Evolutionary conservation across 2,888 invertebrate species (phyloP), one percentile per base, ranked within the genome.

Genomic region (Pseudococcus longispinus): DNA sequence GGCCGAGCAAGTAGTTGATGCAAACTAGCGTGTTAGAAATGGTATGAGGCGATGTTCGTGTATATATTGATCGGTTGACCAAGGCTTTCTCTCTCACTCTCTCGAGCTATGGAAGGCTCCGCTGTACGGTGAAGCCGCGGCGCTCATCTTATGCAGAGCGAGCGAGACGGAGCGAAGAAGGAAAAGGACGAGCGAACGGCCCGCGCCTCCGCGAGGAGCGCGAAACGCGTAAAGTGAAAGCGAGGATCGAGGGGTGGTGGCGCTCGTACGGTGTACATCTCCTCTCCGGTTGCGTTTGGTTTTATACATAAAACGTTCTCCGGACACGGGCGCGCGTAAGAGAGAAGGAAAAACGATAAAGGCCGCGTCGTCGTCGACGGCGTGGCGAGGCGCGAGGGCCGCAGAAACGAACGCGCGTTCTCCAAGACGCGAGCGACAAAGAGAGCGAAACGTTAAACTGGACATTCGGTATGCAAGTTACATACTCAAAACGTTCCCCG

Each of bases 401-500:
- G 70, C 20, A 80, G 11, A 55, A 46, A 42, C 32, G 65, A 65
- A 55, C 55, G 84, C 46, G 84, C 32, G 42, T 51, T 83, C 55
- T 83, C 83, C 29, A 84, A 84, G 84, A 84, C 84, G 85, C 85
- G 85, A 74, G 42, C 70, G 85, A 74, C 32, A 85, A 70, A 74
- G 85, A 85, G 85, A 74, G 74, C 74, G 46, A 85, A 85, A 85
- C 85, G 85, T 74, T 85, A 85, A 85, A 85, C 87, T 87, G 87
- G 87, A 87, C 87, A 87, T 87, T 87, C 87, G 83, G 87, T 87
- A 87, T 87, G 87, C 87, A 83, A 87, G 87, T 83, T 83, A 87
- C 83, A 87, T 83, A 60, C 87, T 87, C 55, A 60, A 87, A 87
- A 80, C 51, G 80, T 55, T 51, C 77, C 37, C 37, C 70, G 9